Conservation (phyloP, 1,140 invertebrate species). For the Neelides sp. region DNA sequence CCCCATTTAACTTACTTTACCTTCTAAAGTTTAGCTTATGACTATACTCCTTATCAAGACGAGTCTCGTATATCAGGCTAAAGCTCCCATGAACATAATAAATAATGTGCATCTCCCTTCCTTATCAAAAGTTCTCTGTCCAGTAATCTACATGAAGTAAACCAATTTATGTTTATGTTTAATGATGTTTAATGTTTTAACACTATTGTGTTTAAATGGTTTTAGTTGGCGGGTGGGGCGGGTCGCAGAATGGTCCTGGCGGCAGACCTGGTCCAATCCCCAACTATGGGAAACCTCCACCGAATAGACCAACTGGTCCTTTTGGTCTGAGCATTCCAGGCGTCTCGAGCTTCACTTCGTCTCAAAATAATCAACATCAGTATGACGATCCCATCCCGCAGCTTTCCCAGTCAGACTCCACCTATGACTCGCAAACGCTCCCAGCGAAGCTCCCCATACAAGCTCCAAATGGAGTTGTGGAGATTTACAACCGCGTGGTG, state of each 20-base stretch:
- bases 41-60: constrained; percentile 2
- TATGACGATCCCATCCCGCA: constrained; percentile 26
- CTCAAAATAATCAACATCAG: neutral
- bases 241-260: neutral
- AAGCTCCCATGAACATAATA: neutral
- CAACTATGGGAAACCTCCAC: neutral
- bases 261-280: neutral
- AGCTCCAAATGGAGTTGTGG: constrained; percentile 29
- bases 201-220: neutral
- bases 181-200: neutral
- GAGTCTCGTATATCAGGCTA: neutral
- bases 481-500: constrained; percentile 31
- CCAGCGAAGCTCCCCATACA: constrained; percentile 28
- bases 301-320: constrained; percentile 1
- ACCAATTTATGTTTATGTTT: neutral
- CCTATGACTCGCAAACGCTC: constrained; percentile 23
- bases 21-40: neutral
- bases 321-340: constrained; percentile 3
- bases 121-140: too few relatives aligned
- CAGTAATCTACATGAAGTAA: neutral
- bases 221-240: constrained; percentile 4
- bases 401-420: constrained; percentile 11
- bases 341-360: neutral
- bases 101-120: too few relatives aligned
- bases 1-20: neutral